Conservation (phyloP, 2,113 vertebrate species). For the Epinephelus fuscoguttatus region DNA sequence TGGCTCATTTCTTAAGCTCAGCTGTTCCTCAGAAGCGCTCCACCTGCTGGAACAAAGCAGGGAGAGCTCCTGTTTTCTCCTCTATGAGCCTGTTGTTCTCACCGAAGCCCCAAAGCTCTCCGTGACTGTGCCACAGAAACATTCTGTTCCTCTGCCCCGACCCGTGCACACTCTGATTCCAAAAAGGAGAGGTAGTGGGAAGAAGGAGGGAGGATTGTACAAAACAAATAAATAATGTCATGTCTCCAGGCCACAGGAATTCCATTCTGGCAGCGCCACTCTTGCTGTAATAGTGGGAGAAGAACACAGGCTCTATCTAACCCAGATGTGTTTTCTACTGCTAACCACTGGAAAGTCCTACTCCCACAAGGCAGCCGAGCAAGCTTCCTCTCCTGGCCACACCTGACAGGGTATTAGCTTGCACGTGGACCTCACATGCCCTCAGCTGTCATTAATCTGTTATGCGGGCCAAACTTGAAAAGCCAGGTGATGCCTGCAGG, state of each 20-base stretch:
- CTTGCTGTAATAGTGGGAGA: conserved; percentile 86
- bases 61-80: conserved; percentile 41
- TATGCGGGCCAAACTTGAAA: conserved; percentile 49
- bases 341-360: conserved; percentile 77
- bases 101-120: conserved; percentile 37
- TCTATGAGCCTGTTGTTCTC: conserved; percentile 77
- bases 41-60: conserved; percentile 80
- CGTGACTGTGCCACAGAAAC: conserved; percentile 85
- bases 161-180: conserved; percentile 83
- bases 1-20: conserved; percentile 52
- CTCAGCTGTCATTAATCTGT: conserved; percentile 69
- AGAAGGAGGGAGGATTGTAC: conserved; percentile 84
- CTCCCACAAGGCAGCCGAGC: conserved; percentile 53
- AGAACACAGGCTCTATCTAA: conserved; percentile 89
- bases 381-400: conserved; percentile 64
- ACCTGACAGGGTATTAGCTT: conserved; percentile 75
- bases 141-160: conserved; percentile 90
- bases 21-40: conserved; percentile 66
- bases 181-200: conserved; percentile 83
- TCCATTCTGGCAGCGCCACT: conserved; percentile 87
- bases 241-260: conserved; percentile 94
- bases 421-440: conserved; percentile 67
- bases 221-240: conserved; percentile 92
- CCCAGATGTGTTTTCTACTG: conserved; percentile 89
- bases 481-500: conserved; percentile 29